phyloP scores from a whole-genome alignment of 2,888 invertebrate genomes.

The Phymatocera aterrima region DNA sequence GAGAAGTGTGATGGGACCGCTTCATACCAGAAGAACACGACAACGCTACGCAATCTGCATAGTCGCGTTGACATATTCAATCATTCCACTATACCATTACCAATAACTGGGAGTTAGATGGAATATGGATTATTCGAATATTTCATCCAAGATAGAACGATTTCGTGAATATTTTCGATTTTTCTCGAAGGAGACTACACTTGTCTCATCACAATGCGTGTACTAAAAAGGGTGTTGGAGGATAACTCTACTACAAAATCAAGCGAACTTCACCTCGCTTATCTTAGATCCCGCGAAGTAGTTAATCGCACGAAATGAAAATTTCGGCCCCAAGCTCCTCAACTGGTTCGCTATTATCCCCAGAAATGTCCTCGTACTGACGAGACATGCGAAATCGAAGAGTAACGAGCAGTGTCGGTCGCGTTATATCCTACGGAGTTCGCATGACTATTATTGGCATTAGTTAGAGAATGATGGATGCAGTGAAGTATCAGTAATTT shows the following conservation, averaged over 20 bases:
- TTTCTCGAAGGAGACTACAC: background rate
- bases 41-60: background rate
- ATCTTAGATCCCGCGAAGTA: background rate
- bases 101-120: background rate
- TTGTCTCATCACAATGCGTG: background rate
- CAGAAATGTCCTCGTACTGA: slow-evolving; percentile 2
- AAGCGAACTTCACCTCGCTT: background rate
- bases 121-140: background rate
- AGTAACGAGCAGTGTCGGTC: slow-evolving; percentile 1
- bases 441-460: background rate
- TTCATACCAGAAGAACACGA: background rate
- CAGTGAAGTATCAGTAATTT: background rate
- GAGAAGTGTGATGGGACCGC: background rate
- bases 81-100: background rate
- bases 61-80: background rate
- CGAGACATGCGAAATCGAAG: slow-evolving; percentile 11
- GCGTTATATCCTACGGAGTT: background rate
- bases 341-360: background rate
- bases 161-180: background rate
- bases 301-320: background rate
- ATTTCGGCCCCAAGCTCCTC: background rate
- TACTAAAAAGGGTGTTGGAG: background rate
- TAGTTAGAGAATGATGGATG: background rate
- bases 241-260: background rate
- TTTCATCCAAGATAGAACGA: background rate